These are phyloP conservation scores for Pongo pygmaeus DNA, from an alignment of 2,113 vertebrate species.

Conservation along the genomic window DNA sequence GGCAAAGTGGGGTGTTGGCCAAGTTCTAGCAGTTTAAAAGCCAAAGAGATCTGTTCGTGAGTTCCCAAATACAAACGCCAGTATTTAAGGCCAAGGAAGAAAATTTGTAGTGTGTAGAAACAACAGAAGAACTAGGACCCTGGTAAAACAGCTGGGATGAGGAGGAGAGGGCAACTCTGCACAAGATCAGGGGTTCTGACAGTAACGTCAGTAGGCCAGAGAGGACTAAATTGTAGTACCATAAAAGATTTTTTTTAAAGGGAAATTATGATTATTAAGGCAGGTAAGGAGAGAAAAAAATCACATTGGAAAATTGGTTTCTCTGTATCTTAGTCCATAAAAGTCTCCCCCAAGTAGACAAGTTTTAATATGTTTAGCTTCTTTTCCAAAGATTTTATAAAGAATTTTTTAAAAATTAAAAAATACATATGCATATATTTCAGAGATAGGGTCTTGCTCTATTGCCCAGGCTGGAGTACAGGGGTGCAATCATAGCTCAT, in stretches of 20 bases:
- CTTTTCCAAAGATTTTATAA: neutral
- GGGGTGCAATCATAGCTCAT: no score
- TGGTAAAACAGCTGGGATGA: neutral
- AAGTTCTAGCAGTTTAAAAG: neutral
- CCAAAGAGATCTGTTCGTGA: neutral
- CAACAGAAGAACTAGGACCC: neutral
- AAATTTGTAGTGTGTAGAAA: neutral
- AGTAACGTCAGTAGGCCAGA: neutral
- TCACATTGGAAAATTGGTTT: neutral
- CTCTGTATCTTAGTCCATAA: neutral
- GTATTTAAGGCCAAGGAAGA: neutral
- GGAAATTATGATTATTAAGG: neutral
- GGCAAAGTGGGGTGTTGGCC: neutral
- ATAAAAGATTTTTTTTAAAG: neutral
- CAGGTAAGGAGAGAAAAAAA: neutral
- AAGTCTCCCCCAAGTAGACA: constrained; percentile 2
- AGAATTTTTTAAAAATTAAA: neutral
- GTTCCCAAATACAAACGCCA: neutral
- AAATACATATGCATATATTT: no score
- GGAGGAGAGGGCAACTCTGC: no score
- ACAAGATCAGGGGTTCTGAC: neutral
- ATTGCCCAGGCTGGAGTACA: no score
- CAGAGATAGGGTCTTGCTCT: no score
- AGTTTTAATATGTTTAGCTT: neutral
- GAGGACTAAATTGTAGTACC: neutral